phyloP scores from a whole-genome alignment of 1,140 invertebrate genomes.

The Drosophila pseudoananassae region DNA sequence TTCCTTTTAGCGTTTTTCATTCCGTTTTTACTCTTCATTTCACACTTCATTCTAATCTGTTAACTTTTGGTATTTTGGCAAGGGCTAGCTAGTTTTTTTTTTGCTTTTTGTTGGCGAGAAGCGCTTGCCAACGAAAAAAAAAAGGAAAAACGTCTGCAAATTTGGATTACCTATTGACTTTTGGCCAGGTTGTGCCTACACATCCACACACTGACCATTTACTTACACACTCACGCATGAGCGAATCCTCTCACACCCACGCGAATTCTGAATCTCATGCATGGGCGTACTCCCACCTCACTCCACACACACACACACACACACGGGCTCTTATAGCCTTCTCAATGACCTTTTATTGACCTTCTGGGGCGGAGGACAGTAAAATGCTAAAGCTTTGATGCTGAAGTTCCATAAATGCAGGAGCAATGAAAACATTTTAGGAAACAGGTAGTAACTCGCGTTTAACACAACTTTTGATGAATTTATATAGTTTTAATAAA shows the following conservation, averaged over 20 bases:
- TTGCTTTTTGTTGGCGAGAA: background rate
- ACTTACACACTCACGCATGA: conserved; percentile 43
- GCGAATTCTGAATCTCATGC: conserved; percentile 7
- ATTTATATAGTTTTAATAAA: background rate
- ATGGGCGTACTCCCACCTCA: conserved; percentile 2
- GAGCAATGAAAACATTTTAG: background rate
- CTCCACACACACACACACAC: conserved; percentile 12
- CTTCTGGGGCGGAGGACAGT: conserved; percentile 52
- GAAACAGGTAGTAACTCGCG: background rate
- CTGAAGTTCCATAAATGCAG: conserved; percentile 16
- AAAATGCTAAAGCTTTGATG: conserved; percentile 8
- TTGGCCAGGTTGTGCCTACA: conserved; percentile 41
- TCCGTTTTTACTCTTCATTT: conserved; percentile 33
- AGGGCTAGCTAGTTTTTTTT: conserved; percentile 9
- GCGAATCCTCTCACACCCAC: conserved; percentile 23
- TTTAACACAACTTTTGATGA: background rate
- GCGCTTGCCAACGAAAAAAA: conserved; percentile 35
- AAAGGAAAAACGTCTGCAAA: conserved; percentile 38
- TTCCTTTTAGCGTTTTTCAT: conserved; percentile 5
- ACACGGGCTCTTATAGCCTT: conserved; percentile 57
- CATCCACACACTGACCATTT: conserved; percentile 32
- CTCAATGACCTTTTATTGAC: conserved; percentile 75
- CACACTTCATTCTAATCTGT: conserved; percentile 70
- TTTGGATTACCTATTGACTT: conserved; percentile 73
- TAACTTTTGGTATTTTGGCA: conserved; percentile 57